Percentiles rank a stretch among this genome's conserved stretches.
Conservation (phyloP, 2,888 invertebrate genomes). For the Nipponacmea schrenckii region DNA sequence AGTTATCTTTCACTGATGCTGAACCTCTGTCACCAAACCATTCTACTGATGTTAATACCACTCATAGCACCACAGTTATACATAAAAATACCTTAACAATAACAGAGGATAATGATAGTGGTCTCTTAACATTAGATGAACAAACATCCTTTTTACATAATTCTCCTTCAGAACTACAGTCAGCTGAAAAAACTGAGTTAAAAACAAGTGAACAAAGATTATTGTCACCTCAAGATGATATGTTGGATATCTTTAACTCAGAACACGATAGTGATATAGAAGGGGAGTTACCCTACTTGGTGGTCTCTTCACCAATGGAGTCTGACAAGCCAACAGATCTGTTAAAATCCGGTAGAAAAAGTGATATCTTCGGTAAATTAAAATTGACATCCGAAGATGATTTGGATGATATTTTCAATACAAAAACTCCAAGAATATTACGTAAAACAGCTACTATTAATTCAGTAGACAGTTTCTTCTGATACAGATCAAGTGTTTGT, state of each 20-base stretch:
- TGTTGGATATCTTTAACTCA: neutral
- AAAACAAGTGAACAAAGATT: neutral
- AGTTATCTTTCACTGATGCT: too few species aligned
- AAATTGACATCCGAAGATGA: neutral
- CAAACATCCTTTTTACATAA: neutral
- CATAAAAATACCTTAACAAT: neutral
- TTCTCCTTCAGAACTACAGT: neutral
- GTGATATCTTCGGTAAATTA: neutral
- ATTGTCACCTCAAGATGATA: neutral
- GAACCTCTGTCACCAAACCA: too few species aligned
- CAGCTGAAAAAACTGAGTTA: neutral
- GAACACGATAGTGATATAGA: neutral
- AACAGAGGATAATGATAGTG: neutral
- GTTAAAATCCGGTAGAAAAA: too few species aligned
- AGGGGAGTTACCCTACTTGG: neutral
- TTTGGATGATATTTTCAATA: neutral
- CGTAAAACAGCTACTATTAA: neutral
- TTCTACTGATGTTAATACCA: too few species aligned
- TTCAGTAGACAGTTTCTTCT: neutral
- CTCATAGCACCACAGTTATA: too few species aligned
- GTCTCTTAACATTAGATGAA: neutral
- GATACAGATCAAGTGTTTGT: neutral
- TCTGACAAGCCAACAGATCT: neutral
- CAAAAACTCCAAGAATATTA: neutral
- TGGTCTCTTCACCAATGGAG: neutral